Evolutionary conservation across 2,797 vertebrate genomes (phyloP), one percentile per base, ranked within the genome.

Genomic region (Notamacropus eugenii): DNA sequence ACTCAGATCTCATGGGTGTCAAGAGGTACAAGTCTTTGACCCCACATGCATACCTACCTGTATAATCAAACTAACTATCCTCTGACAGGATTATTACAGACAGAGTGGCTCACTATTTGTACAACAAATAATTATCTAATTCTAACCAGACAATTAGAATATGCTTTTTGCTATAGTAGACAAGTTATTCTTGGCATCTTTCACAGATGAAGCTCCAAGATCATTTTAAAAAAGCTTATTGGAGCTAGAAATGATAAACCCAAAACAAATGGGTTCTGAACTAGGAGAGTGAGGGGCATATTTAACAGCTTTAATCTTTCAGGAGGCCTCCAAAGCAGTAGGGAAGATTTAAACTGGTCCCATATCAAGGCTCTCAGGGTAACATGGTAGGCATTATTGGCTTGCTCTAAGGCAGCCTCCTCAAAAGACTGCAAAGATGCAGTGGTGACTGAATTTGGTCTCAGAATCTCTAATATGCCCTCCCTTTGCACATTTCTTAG

Each of bases 311-410:
- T 55, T 58, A 55, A 55, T 50, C 6, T 56, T 90, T 5, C 1
- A 92, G 40, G 90, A 95, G 55, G 95, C 54, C 67, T 16, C 1
- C 50, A 28, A 5, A 5, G 0, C 22, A 13, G 0, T 13, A 58
- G 50, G 50, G 8, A 94, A 90, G 94, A 91, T 46, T 92, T 52
- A 27, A 50, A 82, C 4, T 2, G 13, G 87, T 93, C 90, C 93
- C n/a, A 54, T 95, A 54, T 90, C 92, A 91, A 82, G 92, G 93
- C 74, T 93, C 90, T 50, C 8, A 6, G 91, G 55, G 9, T 54
- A 46, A 31, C 67, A 90, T 58, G 6, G 6, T 3, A 87, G 34
- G 92, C 11, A 6, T 27, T 59, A 55, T 54, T 59, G 74, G 40
- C 40, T 87, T 10, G 1, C 24, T 50, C 74, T 87, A 27, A 87